phyloP scores from a whole-genome alignment of 1,140 invertebrate species.

The Papilio machaon region DNA sequence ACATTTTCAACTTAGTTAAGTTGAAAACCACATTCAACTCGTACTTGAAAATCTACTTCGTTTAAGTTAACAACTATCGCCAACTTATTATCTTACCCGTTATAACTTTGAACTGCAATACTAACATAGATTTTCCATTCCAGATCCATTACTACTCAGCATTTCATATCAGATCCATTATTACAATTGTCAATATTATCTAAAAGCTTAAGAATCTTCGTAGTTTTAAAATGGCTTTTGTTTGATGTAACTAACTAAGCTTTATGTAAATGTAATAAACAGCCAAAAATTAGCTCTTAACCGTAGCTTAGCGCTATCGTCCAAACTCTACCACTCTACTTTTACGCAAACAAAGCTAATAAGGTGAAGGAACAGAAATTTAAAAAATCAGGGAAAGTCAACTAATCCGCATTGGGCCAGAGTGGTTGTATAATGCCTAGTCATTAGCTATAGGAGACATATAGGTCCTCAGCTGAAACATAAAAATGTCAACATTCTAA shows the following conservation, averaged over 20 bases:
- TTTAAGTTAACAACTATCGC: conserved; percentile 5
- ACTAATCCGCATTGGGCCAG: no score
- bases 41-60: background rate
- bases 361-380: no score
- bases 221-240: background rate
- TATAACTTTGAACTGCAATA: conserved; percentile 22
- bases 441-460: no score
- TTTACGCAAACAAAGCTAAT: no score
- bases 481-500: no score
- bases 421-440: no score
- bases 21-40: background rate
- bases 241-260: background rate
- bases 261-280: background rate
- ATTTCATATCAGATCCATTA: conserved; percentile 23
- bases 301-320: no score
- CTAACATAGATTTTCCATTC: conserved; percentile 31
- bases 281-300: no score
- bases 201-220: conserved; percentile 13
- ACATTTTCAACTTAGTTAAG: background rate
- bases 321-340: no score
- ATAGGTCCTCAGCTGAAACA: no score
- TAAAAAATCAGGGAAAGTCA: no score
- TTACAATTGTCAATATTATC: conserved; percentile 21
- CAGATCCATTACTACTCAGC: conserved; percentile 37
- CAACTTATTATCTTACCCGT: background rate